These are phyloP conservation scores for Lasioglossum albipes DNA, from an alignment of 1,140 invertebrate genomes.

Conservation along the genomic window DNA sequence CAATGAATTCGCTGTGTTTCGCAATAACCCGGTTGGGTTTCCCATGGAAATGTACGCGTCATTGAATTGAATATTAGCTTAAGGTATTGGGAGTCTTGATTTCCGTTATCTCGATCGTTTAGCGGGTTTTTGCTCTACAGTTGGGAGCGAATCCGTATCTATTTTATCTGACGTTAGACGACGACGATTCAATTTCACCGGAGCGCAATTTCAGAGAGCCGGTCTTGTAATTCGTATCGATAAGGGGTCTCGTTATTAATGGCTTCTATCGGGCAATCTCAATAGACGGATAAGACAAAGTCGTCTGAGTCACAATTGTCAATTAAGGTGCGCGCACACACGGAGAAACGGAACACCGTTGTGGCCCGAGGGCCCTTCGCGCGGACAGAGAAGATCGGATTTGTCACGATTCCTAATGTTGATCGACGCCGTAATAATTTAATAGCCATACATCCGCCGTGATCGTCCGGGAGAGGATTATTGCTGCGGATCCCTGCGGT, in stretches of 20 bases:
- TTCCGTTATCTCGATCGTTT: slow-evolving; percentile 15
- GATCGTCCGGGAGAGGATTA: slow-evolving; percentile 72
- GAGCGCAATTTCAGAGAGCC: neutral
- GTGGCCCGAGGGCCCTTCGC: slow-evolving; percentile 31
- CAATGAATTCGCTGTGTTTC: neutral
- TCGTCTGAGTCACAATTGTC: slow-evolving; percentile 57
- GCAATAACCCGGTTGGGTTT: neutral
- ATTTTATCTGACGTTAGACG: neutral
- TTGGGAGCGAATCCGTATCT: neutral
- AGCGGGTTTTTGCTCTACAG: neutral
- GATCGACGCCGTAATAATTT: slow-evolving; percentile 78
- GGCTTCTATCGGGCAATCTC: slow-evolving; percentile 24
- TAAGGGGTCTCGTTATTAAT: slow-evolving; percentile 46
- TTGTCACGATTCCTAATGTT: slow-evolving; percentile 79
- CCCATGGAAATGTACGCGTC: neutral
- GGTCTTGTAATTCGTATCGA: slow-evolving; percentile 32
- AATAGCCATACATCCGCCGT: slow-evolving; percentile 76
- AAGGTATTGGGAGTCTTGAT: slow-evolving; percentile 19
- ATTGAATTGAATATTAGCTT: neutral
- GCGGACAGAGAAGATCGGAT: slow-evolving; percentile 71
- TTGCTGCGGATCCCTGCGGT: slow-evolving; percentile 71
- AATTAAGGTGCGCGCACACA: slow-evolving; percentile 57
- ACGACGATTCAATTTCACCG: slow-evolving; percentile 14
- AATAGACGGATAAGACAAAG: slow-evolving; percentile 53
- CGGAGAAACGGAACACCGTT: neutral